Conservation (phyloP, 2,113 vertebrate species). For the Opisthocomus hoazin region DNA sequence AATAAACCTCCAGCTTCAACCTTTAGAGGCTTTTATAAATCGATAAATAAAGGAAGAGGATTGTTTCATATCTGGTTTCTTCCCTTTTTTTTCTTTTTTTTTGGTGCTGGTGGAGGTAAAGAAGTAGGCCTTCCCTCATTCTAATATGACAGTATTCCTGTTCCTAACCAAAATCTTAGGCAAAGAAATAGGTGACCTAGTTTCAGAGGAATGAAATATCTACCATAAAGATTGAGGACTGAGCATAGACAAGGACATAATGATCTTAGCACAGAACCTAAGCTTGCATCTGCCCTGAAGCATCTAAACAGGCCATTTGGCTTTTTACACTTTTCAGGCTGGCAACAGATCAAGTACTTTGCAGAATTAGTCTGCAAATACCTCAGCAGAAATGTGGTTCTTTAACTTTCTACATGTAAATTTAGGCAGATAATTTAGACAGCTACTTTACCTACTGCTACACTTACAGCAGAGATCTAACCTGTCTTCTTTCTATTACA, state of each 20-base stretch:
- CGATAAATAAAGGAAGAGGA: neutral
- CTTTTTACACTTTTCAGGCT: neutral
- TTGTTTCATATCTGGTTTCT: neutral
- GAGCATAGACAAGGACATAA: neutral
- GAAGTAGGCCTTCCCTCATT: neutral
- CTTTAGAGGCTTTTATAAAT: neutral
- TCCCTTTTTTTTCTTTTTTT: neutral
- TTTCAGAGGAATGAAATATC: neutral
- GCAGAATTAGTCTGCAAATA: neutral
- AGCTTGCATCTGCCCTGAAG: neutral
- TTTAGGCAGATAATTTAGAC: neutral
- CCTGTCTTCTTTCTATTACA: neutral
- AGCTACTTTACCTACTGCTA: neutral
- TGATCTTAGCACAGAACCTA: neutral
- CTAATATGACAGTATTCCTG: neutral
- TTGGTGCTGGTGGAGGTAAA: neutral
- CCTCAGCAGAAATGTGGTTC: neutral
- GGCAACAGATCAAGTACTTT: neutral
- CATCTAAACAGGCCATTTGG: neutral
- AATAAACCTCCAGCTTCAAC: neutral
- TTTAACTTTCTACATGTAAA: neutral
- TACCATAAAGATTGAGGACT: neutral
- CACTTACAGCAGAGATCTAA: neutral
- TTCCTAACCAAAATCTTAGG: neutral
- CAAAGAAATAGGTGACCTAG: neutral